Evolutionary conservation across 2,797 vertebrate genomes (phyloP).

Genomic region (Coranthus polyacanthus): DNA sequence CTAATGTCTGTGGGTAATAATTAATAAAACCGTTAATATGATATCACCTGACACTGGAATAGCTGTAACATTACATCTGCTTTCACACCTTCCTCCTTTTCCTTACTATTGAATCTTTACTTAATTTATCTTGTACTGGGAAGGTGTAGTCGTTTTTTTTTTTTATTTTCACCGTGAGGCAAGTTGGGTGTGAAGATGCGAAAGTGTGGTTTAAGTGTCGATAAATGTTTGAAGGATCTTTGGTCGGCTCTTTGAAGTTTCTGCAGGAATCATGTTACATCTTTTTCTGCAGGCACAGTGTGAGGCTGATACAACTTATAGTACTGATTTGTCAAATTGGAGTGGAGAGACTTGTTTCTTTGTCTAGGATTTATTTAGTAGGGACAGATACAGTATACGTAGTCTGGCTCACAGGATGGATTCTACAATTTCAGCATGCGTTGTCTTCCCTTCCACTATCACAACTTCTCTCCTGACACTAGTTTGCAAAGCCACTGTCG

Average conservation of each 20-base stretch:
- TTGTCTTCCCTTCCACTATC: too few relatives aligned
- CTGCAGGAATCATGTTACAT: background rate
- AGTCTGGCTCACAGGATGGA: too few relatives aligned
- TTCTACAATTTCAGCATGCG: too few relatives aligned
- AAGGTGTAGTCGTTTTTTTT: background rate
- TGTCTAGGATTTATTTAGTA: background rate
- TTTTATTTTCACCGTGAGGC: background rate
- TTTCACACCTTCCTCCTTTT: background rate
- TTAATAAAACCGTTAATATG: conserved; percentile 42
- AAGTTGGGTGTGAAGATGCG: conserved; percentile 25
- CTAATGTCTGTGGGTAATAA: conserved; percentile 53
- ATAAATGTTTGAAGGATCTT: conserved; percentile 30
- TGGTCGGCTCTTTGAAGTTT: background rate
- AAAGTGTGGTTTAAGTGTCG: conserved; percentile 6
- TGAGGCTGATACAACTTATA: background rate
- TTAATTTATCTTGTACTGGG: too few relatives aligned
- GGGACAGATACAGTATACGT: too few relatives aligned
- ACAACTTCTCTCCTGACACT: too few relatives aligned
- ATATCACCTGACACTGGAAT: conserved; percentile 8
- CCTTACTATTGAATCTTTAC: background rate
- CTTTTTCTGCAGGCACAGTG: background rate
- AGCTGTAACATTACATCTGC: conserved; percentile 16
- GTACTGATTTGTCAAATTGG: background rate
- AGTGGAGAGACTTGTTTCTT: background rate
- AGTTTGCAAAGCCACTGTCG: too few relatives aligned